Conservation (phyloP, 2,113 vertebrate genomes). For the Pithys albifrons region DNA sequence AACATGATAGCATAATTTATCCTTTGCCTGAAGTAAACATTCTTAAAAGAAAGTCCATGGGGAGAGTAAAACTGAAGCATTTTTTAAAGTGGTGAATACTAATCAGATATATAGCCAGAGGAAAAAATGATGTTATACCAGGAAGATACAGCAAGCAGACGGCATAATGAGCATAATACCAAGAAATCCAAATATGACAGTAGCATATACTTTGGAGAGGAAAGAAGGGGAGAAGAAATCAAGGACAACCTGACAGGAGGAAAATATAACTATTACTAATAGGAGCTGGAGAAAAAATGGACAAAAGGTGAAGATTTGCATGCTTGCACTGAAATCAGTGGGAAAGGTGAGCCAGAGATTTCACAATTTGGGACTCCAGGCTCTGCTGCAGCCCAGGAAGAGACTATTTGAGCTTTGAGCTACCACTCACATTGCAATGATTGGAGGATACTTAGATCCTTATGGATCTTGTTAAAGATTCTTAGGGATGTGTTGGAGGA, state of each 20-base stretch:
- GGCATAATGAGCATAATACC: neutral
- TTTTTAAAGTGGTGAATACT: slow-evolving; percentile 39
- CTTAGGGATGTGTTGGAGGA: neutral
- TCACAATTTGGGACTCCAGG: neutral
- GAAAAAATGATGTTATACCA: neutral
- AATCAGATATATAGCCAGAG: slow-evolving; percentile 21
- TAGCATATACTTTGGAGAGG: neutral
- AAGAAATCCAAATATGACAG: neutral
- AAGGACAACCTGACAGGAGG: neutral
- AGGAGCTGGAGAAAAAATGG: neutral
- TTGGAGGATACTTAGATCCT: neutral
- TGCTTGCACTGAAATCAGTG: neutral
- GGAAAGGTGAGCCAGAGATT: neutral
- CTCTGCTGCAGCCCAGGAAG: neutral
- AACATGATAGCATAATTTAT: slow-evolving; percentile 27
- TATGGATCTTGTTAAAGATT: neutral
- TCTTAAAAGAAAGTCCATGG: slow-evolving; percentile 4
- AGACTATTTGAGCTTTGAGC: neutral
- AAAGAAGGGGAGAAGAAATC: neutral
- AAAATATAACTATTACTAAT: neutral
- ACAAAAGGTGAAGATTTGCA: neutral
- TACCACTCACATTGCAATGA: accelerated
- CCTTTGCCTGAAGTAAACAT: slow-evolving; percentile 49
- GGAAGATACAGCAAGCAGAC: neutral
- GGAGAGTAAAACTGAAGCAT: slow-evolving; percentile 13